phyloP scores from a whole-genome alignment of 2,797 vertebrate species.

The Tapirus indicus region DNA sequence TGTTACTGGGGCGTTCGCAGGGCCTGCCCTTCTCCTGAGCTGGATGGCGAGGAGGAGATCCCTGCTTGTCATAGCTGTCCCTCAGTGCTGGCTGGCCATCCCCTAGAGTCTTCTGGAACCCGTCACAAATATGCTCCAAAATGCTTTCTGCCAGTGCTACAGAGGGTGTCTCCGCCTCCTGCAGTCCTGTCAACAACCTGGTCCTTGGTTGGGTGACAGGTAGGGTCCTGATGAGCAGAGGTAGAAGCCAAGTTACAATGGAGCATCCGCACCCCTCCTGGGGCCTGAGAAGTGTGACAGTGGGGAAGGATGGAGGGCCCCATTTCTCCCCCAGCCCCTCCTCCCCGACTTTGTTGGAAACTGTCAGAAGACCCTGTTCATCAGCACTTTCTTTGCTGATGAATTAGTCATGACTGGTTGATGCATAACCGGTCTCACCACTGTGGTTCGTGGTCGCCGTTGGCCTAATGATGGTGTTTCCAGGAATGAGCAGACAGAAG shows the following conservation, averaged over 20 bases:
- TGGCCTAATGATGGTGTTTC: background rate
- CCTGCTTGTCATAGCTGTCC: background rate
- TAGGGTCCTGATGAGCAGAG: fast-evolving
- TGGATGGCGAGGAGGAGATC: background rate
- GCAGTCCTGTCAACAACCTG: fast-evolving
- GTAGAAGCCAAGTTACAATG: background rate
- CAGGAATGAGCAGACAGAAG: background rate
- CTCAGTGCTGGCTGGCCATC: background rate
- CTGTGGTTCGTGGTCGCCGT: fast-evolving
- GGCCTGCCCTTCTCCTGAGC: fast-evolving
- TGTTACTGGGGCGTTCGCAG: fast-evolving
- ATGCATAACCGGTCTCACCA: fast-evolving
- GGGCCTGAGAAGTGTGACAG: too few species aligned
- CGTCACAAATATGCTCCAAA: fast-evolving
- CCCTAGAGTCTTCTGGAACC: background rate
- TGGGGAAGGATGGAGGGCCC: background rate
- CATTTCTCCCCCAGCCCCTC: fast-evolving
- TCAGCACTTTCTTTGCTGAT: background rate
- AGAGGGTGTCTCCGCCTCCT: fast-evolving
- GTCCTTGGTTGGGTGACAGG: background rate
- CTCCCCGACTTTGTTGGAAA: fast-evolving
- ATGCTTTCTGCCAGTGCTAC: too few species aligned
- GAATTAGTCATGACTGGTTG: background rate
- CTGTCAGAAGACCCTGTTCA: background rate
- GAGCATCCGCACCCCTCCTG: background rate